Evolutionary conservation across 2,113 vertebrate genomes (phyloP).

Genomic region (Silurus meridionalis): DNA sequence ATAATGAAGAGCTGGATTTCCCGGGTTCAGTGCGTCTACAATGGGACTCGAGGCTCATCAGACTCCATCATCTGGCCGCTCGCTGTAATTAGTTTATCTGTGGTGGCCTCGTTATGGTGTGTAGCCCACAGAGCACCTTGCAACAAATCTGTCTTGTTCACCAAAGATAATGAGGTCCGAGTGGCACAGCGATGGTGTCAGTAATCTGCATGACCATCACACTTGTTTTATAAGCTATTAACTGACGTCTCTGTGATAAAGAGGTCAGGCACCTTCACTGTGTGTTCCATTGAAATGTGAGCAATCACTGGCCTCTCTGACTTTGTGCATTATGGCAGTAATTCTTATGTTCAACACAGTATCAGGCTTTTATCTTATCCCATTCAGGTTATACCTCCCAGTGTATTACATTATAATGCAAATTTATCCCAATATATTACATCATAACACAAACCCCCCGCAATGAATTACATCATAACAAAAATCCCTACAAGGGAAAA

Average conservation of each 20-base stretch:
- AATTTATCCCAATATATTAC: neutral
- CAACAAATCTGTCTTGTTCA: conserved; percentile 23
- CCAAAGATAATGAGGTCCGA: conserved; percentile 36
- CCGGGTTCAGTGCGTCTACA: neutral
- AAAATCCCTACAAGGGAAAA: neutral
- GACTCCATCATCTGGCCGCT: conserved; percentile 17
- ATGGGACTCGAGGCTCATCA: neutral
- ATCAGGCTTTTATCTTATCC: neutral
- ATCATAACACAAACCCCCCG: neutral
- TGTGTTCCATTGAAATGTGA: neutral
- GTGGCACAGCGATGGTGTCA: neutral
- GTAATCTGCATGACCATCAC: neutral
- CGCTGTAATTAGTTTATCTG: conserved; percentile 39
- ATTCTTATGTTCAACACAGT: neutral
- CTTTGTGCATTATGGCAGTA: neutral
- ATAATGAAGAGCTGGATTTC: conserved; percentile 18
- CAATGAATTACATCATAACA: neutral
- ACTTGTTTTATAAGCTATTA: conserved; percentile 12
- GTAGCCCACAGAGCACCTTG: neutral
- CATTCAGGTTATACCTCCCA: neutral
- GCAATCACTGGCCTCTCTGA: neutral
- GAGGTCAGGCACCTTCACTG: neutral
- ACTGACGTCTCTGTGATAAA: neutral
- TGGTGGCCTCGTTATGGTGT: conserved; percentile 21
- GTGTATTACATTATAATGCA: neutral